Evolutionary conservation across 2,888 invertebrate species (phyloP).

Genomic region (Argyra leucocephala): DNA sequence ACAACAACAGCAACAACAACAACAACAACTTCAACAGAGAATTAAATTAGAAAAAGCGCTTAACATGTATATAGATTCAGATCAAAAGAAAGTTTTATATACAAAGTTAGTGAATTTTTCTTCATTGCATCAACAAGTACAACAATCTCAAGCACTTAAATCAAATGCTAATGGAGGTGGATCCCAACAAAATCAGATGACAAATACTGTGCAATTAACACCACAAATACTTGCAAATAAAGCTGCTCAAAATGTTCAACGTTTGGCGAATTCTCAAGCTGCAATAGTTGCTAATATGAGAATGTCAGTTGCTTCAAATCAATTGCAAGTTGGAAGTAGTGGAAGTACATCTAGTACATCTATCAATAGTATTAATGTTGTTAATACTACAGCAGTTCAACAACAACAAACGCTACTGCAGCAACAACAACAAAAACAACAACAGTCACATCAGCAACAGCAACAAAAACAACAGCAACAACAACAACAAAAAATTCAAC

Average conservation of each 20-base stretch:
- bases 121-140: conserved; percentile 32
- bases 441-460: no score
- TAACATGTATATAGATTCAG: conserved; percentile 25
- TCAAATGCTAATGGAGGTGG: conserved; percentile 19
- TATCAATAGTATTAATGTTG: no score
- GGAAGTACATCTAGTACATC: conserved; percentile 12
- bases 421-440: no score
- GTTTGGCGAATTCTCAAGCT: conserved; percentile 18
- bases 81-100: conserved; percentile 38
- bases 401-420: conserved; percentile 9
- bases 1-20: conserved; percentile 18
- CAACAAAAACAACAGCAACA: no score
- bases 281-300: conserved; percentile 23
- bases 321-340: conserved; percentile 18
- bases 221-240: conserved; percentile 17
- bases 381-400: background rate
- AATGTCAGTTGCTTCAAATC: conserved; percentile 17
- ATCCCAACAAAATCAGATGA: conserved; percentile 13
- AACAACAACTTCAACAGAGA: conserved; percentile 18
- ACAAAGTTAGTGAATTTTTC: conserved; percentile 40
- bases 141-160: background rate
- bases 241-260: conserved; percentile 16
- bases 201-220: conserved; percentile 28
- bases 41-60: conserved; percentile 25
- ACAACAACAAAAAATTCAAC: conserved; percentile 8